Conservation (phyloP, 2,113 vertebrate species). For the Podocnemis expansa region DNA sequence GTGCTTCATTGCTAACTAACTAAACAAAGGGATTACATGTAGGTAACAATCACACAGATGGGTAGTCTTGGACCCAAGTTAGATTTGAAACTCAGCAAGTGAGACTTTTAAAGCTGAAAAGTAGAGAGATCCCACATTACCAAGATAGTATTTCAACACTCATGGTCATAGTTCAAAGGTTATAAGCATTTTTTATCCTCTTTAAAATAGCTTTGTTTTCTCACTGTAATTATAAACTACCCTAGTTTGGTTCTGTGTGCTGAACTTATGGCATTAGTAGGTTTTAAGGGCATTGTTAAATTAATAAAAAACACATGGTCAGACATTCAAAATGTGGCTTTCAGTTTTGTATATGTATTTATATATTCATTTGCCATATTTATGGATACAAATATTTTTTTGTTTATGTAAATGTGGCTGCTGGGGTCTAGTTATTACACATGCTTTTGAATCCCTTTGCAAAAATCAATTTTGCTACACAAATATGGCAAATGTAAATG, state of each 20-base stretch:
- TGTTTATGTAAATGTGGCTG: too few species aligned
- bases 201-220: not conserved
- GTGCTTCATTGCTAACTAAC: not conserved
- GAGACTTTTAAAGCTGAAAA: conserved; percentile 11
- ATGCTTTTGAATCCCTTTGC: not conserved
- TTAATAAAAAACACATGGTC: not conserved
- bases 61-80: not conserved
- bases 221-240: not conserved
- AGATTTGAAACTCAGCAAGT: not conserved
- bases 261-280: not conserved
- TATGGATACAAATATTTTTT: too few species aligned
- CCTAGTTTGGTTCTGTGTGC: not conserved
- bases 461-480: not conserved
- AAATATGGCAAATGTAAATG: not conserved
- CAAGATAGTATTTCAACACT: not conserved
- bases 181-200: not conserved
- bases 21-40: not conserved
- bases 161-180: not conserved
- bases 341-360: not conserved
- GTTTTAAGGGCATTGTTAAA: not conserved
- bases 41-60: not conserved
- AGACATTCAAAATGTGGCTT: not conserved
- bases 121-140: not conserved
- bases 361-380: not conserved
- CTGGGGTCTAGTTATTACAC: too few species aligned